phyloP scores from a whole-genome alignment of 2,888 invertebrate genomes.

The Habroteleia sp. region DNA sequence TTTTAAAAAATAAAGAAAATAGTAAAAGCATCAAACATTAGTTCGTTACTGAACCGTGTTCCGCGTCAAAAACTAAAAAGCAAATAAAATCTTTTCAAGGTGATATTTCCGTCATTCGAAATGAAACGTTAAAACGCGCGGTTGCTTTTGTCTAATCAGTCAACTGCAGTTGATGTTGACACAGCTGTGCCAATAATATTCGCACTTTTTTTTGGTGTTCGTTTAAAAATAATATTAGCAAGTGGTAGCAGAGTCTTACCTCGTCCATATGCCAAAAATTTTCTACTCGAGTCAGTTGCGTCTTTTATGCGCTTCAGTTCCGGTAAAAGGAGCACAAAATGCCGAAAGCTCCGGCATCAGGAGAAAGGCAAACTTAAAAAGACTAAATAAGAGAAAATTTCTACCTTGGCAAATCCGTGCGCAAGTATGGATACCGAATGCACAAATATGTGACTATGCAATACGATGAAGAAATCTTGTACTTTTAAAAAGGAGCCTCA shows the following conservation, averaged over 20 bases:
- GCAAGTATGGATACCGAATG: slow-evolving; percentile 43
- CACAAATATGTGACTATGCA: slow-evolving; percentile 55
- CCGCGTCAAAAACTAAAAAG: slow-evolving; percentile 2
- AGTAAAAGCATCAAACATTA: slow-evolving; percentile 15
- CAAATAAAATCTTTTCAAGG: slow-evolving; percentile 28
- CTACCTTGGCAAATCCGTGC: slow-evolving; percentile 38
- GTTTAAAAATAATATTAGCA: slow-evolving; percentile 58
- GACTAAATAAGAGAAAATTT: slow-evolving; percentile 41
- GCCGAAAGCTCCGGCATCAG: slow-evolving; percentile 35
- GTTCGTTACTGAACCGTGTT: slow-evolving; percentile 14
- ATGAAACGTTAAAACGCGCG: slow-evolving; percentile 31
- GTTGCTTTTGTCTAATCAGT: slow-evolving; percentile 59
- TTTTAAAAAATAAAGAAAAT: slow-evolving; percentile 5
- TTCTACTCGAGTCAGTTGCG: slow-evolving; percentile 27
- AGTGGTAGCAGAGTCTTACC: slow-evolving; percentile 35
- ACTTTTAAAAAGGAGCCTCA: slow-evolving; percentile 50
- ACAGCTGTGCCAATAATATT: slow-evolving; percentile 62
- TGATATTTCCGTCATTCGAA: slow-evolving; percentile 28
- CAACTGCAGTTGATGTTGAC: slow-evolving; percentile 52
- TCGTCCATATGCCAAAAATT: slow-evolving; percentile 13
- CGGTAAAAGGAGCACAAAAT: slow-evolving; percentile 52
- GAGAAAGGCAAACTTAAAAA: slow-evolving; percentile 47
- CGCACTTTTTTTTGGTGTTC: slow-evolving; percentile 9
- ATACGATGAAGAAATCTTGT: slow-evolving; percentile 42
- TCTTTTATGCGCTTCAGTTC: slow-evolving; percentile 44